phyloP scores from a whole-genome alignment of 2,797 vertebrate genomes.

The Cygnus olor region DNA sequence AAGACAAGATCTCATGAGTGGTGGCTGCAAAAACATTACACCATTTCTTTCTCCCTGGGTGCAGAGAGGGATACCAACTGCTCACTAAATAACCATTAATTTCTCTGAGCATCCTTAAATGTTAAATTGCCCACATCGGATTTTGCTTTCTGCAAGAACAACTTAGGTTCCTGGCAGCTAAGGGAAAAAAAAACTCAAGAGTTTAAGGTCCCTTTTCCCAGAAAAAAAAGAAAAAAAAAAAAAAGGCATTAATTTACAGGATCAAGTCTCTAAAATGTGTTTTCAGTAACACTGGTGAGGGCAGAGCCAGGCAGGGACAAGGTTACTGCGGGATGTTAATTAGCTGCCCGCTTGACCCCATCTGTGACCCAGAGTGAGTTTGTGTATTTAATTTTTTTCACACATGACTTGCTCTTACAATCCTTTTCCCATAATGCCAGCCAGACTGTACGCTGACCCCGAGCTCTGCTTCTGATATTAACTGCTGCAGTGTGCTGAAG shows the following conservation, averaged over 20 bases:
- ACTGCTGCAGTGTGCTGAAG: not conserved
- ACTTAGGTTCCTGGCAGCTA: not conserved
- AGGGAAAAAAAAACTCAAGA: not conserved
- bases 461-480: not conserved
- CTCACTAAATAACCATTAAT: not conserved
- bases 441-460: not conserved
- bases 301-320: not conserved
- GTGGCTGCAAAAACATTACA: not conserved
- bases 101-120: not conserved
- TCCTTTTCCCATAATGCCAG: not conserved
- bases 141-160: not conserved
- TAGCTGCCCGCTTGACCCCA: not conserved
- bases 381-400: not conserved
- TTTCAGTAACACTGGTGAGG: not conserved
- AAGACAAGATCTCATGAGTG: not conserved
- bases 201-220: not conserved
- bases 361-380: rapidly evolving
- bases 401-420: not conserved
- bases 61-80: not conserved
- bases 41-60: not conserved
- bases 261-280: not conserved
- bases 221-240: not conserved
- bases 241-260: not conserved
- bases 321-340: not conserved
- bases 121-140: not conserved